These are phyloP conservation scores for Apodemia zela DNA, from an alignment of 2,888 invertebrate genomes.

Conservation along the genomic window DNA sequence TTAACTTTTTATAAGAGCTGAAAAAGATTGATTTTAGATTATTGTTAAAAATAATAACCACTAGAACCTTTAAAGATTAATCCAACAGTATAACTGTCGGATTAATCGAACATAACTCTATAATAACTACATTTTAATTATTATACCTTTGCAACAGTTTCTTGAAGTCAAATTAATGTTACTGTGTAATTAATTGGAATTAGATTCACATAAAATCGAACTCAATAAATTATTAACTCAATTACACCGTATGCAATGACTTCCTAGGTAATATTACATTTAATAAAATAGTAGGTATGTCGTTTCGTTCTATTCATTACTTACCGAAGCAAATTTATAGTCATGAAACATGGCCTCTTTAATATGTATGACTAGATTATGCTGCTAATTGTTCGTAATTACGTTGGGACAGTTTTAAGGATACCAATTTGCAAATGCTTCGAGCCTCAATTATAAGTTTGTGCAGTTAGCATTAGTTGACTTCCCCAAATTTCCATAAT, in stretches of 20 bases:
- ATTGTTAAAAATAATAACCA: no score
- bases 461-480: conserved; percentile 43
- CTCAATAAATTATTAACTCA: background rate
- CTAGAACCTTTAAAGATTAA: no score
- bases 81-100: no score
- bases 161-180: no score
- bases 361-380: conserved; percentile 20
- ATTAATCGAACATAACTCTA: no score
- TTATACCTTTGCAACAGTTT: no score
- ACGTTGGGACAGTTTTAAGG: conserved; percentile 28
- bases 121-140: no score
- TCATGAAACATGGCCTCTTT: conserved; percentile 6
- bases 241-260: background rate
- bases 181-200: no score
- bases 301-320: background rate
- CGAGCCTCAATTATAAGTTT: conserved; percentile 43
- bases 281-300: background rate
- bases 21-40: no score
- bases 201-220: no score
- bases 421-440: conserved; percentile 26
- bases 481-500: conserved; percentile 49
- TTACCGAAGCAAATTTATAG: background rate
- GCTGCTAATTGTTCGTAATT: conserved; percentile 30
- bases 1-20: no score
- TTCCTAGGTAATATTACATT: background rate